Base-by-base conservation (phyloP, 2,888 invertebrate genomes). In the Polydrusus tereticollis region DNA sequence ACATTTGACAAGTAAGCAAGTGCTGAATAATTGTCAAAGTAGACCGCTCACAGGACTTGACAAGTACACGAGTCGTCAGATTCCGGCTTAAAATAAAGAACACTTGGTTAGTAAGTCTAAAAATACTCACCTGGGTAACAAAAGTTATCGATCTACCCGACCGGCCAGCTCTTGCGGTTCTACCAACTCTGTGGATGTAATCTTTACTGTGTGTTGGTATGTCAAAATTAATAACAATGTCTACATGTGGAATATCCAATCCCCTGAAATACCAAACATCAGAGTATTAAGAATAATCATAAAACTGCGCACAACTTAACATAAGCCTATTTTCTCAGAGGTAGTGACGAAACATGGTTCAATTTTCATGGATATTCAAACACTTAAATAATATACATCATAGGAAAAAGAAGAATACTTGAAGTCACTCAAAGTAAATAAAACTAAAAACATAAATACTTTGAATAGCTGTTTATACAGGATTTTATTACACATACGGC, bases 121-220 rank as follows among this genome's bases (percentile, higher is more conserved):
- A 6, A 38, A 29, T 29, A 65, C 59, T 76, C 82, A 92, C 93
- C 89, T 99, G 99, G 0, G 97, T 95, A 0, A 99, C 98, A 85
- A 99, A 95, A 0, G 99, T 99, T 76, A 99, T 92, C 0, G 99
- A 91, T 84, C 93, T 93, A 7, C 99, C 99, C 0, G 98, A 92
- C 60, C 98, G 89, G 0, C 99, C 99, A 4, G 99, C 99, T 77
- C 99, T 89, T 0, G 98, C 98, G 4, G 98, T 99, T 82, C 99
- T 89, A 0, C 99, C 99, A 47, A 99, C 99, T 78, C 99, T 88
- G 86, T 99, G 99, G 80, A 99, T 97, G 86, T 99, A 99, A 87
- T 99, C 99, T 86, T 99, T 99, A 80, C 97, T 97, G 85, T 99
- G 98, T 29, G 96, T 95, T 2, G 99, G 99, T 82, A 99, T 97